These are phyloP conservation scores for Xyrauchen texanus DNA, from an alignment of 2,113 vertebrate genomes.

Conservation along the genomic window DNA sequence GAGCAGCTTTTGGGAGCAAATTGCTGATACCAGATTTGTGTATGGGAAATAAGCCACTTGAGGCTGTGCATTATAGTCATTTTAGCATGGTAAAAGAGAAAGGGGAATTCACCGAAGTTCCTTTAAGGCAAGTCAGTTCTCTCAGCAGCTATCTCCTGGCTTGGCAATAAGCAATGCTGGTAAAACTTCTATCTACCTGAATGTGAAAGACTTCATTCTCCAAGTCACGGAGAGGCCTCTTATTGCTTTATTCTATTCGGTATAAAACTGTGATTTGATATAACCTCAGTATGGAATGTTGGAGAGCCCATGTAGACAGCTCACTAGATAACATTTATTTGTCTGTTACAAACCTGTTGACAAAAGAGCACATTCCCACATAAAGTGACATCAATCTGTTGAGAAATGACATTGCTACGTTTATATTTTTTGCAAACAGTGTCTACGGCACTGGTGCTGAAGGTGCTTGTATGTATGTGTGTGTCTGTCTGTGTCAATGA, in stretches of 20 bases:
- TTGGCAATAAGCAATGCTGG: no score
- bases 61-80: no score
- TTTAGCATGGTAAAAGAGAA: no score
- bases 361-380: not conserved
- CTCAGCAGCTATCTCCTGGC: no score
- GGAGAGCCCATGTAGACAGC: conserved; percentile 14
- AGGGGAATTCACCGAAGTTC: no score
- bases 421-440: conserved; percentile 3
- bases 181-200: no score
- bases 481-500: conserved; percentile 12
- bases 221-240: conserved; percentile 11
- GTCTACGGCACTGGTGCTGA: no score
- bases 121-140: no score
- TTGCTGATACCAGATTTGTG: no score
- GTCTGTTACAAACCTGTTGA: not conserved
- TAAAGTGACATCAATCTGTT: not conserved
- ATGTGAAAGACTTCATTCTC: no score
- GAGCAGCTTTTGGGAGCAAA: no score
- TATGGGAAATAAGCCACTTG: no score
- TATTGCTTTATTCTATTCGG: not conserved
- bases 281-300: conserved; percentile 39
- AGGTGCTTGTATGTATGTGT: not conserved
- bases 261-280: conserved; percentile 28
- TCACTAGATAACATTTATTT: conserved; percentile 20
- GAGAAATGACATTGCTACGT: conserved; percentile 7